Evolutionary conservation across 2,113 vertebrate species (phyloP), one percentile per base, ranked within the genome.

Genomic region (Thryonomys swinderianus): DNA sequence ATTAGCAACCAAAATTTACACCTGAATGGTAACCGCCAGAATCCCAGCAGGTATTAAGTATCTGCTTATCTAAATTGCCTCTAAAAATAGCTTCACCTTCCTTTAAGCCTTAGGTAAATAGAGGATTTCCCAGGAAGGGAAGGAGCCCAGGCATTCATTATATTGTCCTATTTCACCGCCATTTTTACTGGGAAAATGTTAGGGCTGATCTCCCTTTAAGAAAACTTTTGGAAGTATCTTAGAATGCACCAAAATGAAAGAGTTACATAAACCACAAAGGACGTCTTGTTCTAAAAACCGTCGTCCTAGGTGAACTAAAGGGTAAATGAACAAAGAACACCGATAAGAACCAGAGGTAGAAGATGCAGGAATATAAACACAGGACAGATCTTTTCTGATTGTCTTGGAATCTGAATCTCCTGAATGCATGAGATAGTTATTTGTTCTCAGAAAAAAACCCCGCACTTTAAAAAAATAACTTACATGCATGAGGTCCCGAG

Each of bases 31-130:
- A 98, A 97, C 71, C 97, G 96, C 88, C 95, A 96, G 93, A 93
- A 98, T 92, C 64, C 97, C 96, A 98, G 97, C 97, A 97, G 97
- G 98, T 98, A 98, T 98, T 98, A 98, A 98, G 96, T 98, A 98
- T 94, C 97, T 97, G 97, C 96, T 97, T 98, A 97, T 96, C 97
- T 98, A 98, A 97, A 98, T 98, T 98, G 96, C 95, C 95, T 96
- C 98, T 97, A 96, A 98, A 98, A 98, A 97, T 96, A 97, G 96
- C 91, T 90, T 90, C 92, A 96, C 64, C 86, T 59, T 96, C 88
- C 92, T 97, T 98, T 94, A 97, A 97, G 84, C 84, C 86, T 64
- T 97, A 98, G 95, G 97, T 98, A 98, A 98, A 98, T 51, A 96
- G 84, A 97, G 83, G 94, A 88, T 98, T 98, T 97, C 97, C 95